Percentiles rank a stretch among this genome's conserved stretches.
Conservation (phyloP, 1,140 invertebrate genomes). For the Coptotermes formosanus region DNA sequence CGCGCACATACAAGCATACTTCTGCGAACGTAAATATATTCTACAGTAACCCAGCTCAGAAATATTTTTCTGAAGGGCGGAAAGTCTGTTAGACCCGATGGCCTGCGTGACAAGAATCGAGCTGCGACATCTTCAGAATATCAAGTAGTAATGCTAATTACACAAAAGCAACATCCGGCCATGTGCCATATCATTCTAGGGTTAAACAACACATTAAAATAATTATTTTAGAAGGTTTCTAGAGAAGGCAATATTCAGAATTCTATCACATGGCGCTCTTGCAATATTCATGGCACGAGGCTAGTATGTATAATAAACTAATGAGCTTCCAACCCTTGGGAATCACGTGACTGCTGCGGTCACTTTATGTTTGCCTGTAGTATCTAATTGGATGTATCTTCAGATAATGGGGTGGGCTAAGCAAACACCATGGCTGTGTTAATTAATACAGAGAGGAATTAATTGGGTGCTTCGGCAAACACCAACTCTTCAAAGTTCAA, state of each 20-base stretch:
- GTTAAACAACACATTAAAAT: background rate
- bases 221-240: background rate
- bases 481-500: background rate
- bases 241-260: background rate
- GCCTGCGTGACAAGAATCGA: too few relatives aligned
- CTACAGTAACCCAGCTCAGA: too few relatives aligned
- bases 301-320: background rate
- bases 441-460: conserved; percentile 17
- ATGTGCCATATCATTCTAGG: too few relatives aligned
- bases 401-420: background rate
- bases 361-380: conserved; percentile 17
- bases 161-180: too few relatives aligned
- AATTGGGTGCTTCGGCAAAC: conserved; percentile 1
- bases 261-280: background rate
- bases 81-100: too few relatives aligned
- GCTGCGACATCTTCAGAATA: too few relatives aligned
- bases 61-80: too few relatives aligned
- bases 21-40: too few relatives aligned
- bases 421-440: conserved; percentile 7
- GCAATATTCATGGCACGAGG: background rate
- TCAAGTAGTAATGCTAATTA: too few relatives aligned
- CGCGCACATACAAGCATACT: too few relatives aligned
- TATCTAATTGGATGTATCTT: conserved; percentile 12
- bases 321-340: background rate
- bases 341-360: background rate